Evolutionary conservation across 2,888 invertebrate genomes (phyloP), one percentile per base, ranked within the genome.

Genomic region (Elysia crispata): DNA sequence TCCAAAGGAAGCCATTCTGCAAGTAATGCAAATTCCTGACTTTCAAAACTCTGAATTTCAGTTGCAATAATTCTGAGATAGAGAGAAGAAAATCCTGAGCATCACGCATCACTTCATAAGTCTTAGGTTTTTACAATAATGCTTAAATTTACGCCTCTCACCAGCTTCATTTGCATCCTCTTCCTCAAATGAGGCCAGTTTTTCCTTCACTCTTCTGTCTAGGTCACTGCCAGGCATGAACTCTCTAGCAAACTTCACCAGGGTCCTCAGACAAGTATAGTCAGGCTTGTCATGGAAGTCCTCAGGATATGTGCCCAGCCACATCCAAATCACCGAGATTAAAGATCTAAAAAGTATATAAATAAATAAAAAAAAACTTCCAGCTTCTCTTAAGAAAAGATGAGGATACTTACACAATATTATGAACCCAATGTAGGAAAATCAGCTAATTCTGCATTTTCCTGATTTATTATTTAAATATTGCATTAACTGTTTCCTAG

Each of bases 301-400:
- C 92, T 98, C 98, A 62, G 98, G 97, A 92, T 98, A 99, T 81
- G 97, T 96, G 93, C 99, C 98, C 91, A 99, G 93, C 99, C 99
- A 99, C 67, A 98, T 97, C 91, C 97, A 97, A 86, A 99, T 94
- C 64, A 93, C 91, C 49, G 92, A 91, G 77, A 91, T 89, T 49
- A 93, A 87, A 3, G 92, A 90, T 79, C 92, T 92, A 83, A 41
- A 13, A 75, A 66, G 50, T 41, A 79, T 62, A 33, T n/a, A 30
- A 31, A 64, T 15, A n/a, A 41, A 20, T n/a, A 18, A 25, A 31
- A 25, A 20, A n/a, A 60, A 25, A 8, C 25, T 0, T 6, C n/a
- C 25, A 69, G 20, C 20, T 3, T 41, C 18, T 31, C 11, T n/a
- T 15, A 11, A 31, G 70, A 33, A 15, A 33, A 33, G 5, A 33